These are phyloP conservation scores for Cirrhinus mrigala DNA, from an alignment of 2,797 vertebrate species.

Conservation along the genomic window DNA sequence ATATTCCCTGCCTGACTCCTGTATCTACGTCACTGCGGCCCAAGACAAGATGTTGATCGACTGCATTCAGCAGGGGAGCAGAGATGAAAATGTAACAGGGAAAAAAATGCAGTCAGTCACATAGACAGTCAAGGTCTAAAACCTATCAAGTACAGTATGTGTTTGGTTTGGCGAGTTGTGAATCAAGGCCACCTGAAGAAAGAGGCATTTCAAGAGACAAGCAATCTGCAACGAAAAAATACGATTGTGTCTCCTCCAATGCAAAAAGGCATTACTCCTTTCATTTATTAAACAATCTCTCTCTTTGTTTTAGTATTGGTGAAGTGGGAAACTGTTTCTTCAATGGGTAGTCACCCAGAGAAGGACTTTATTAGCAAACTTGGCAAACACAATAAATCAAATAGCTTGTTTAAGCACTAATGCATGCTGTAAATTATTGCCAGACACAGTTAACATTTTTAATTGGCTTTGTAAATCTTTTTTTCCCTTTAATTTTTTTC, in stretches of 20 bases:
- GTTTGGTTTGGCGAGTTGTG: slow-evolving; percentile 57
- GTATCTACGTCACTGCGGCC: slow-evolving; percentile 79
- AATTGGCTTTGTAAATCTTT: slow-evolving; percentile 28
- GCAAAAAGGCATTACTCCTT: neutral
- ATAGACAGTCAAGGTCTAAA: slow-evolving; percentile 59
- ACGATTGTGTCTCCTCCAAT: neutral
- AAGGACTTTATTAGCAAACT: slow-evolving; percentile 17
- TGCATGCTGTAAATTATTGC: slow-evolving; percentile 21
- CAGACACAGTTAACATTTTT: slow-evolving; percentile 41
- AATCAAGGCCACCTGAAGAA: slow-evolving; percentile 56
- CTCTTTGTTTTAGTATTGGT: neutral
- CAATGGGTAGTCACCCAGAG: neutral
- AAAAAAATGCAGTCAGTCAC: slow-evolving; percentile 61
- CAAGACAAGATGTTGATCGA: slow-evolving; percentile 82
- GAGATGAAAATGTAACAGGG: slow-evolving; percentile 79
- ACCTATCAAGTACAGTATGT: slow-evolving; percentile 48
- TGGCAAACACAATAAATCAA: slow-evolving; percentile 39
- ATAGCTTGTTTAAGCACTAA: slow-evolving; percentile 49
- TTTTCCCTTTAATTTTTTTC: neutral
- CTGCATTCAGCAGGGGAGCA: slow-evolving; percentile 80
- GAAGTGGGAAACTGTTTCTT: slow-evolving; percentile 2
- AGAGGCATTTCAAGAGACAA: slow-evolving; percentile 45
- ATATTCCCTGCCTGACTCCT: slow-evolving; percentile 76
- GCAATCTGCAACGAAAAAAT: slow-evolving; percentile 43
- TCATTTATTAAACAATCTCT: slow-evolving; percentile 77